phyloP scores from a whole-genome alignment of 2,113 vertebrate genomes.

The Saguinus imperator region DNA sequence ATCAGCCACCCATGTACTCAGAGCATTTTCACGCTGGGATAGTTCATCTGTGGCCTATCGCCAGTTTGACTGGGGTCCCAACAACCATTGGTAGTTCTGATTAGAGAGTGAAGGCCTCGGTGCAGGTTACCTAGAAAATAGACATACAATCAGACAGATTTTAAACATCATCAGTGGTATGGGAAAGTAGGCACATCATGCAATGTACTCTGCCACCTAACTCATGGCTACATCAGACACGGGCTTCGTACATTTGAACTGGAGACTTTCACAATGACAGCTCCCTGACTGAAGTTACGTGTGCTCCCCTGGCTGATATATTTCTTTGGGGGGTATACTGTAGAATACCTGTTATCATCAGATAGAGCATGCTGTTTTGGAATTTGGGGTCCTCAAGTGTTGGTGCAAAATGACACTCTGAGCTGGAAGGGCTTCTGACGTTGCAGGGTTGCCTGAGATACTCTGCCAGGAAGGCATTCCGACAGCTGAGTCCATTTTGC shows the following conservation, averaged over 20 bases:
- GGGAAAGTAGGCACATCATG: not conserved
- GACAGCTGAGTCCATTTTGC: not conserved
- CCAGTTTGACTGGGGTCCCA: not conserved
- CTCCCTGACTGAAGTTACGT: not conserved
- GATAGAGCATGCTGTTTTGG: not conserved
- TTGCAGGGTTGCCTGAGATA: not conserved
- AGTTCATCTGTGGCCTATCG: not conserved
- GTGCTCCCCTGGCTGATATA: not conserved
- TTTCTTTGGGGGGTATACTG: not conserved
- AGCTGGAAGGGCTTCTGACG: not conserved
- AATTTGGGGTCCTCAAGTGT: not conserved
- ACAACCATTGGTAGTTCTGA: not conserved
- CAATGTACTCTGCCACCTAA: not conserved
- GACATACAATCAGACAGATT: not conserved
- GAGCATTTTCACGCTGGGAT: not conserved
- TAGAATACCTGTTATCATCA: not conserved
- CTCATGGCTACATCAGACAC: not conserved
- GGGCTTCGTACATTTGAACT: not conserved
- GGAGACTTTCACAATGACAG: not conserved
- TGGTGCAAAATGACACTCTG: not conserved
- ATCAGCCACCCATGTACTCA: not conserved
- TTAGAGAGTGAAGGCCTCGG: not conserved
- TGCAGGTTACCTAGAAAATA: not conserved
- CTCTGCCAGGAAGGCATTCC: not conserved
- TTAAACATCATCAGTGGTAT: not conserved